A percentile compares a stretch with the other conserved stretches of the same genome.
Conservation (phyloP, 2,888 invertebrate genomes). For the Caenorhabditis sp. region DNA sequence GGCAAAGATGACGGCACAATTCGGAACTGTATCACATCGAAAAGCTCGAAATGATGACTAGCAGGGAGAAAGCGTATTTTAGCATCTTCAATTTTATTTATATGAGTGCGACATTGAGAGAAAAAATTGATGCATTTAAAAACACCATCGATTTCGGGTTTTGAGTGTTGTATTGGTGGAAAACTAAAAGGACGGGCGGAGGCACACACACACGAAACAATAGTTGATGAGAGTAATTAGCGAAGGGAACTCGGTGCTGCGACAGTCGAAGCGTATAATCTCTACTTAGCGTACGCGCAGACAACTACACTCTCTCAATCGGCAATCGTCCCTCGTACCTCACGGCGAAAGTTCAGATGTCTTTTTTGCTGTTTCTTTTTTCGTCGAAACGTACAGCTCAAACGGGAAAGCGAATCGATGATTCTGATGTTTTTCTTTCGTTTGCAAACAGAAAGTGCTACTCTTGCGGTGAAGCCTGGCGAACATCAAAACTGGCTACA, state of each 20-base stretch:
- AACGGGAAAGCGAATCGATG: background rate
- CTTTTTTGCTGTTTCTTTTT: background rate
- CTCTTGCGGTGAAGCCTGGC: no score
- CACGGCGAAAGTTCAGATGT: constrained; percentile 9
- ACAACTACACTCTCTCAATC: constrained; percentile 32
- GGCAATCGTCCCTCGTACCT: background rate
- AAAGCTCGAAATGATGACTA: background rate
- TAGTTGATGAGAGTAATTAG: constrained; percentile 58
- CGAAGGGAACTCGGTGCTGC: constrained; percentile 50
- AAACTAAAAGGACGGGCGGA: constrained; percentile 14
- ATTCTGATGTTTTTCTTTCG: background rate
- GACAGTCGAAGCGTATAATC: constrained; percentile 57
- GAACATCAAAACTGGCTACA: no score
- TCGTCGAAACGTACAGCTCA: background rate
- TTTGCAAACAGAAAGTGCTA: background rate
- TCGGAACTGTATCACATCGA: background rate
- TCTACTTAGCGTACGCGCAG: constrained; percentile 56
- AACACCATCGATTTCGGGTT: background rate
- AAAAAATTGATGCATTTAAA: background rate
- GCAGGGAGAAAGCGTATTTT: background rate
- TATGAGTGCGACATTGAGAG: background rate
- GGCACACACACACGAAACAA: constrained; percentile 37
- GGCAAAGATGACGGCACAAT: constrained; percentile 24
- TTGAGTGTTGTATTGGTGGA: constrained; percentile 7
- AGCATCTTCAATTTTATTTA: background rate